phyloP scores from a whole-genome alignment of 2,888 invertebrate genomes.

The Barypeithes pellucidus region DNA sequence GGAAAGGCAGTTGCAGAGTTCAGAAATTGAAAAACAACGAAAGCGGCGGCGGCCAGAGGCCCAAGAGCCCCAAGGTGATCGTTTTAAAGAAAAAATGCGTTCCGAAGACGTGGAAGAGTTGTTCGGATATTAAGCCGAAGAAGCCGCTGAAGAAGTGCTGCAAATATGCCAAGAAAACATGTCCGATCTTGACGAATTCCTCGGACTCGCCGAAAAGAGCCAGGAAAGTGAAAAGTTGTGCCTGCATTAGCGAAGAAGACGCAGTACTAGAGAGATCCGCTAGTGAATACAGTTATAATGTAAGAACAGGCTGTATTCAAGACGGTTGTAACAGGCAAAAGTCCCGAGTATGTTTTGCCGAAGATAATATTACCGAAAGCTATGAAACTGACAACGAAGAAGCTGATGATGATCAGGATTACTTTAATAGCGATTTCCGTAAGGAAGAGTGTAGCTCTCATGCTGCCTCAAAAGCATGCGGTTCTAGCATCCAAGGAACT shows the following conservation, averaged over 20 bases:
- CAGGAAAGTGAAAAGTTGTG: conserved; percentile 67
- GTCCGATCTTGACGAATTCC: conserved; percentile 65
- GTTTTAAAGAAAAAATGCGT: conserved; percentile 63
- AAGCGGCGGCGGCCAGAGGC: conserved; percentile 56
- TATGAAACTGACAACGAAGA: not conserved
- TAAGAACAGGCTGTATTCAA: not conserved
- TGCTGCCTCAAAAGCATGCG: not conserved
- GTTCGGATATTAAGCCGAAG: conserved; percentile 68
- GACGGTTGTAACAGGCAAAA: conserved; percentile 14
- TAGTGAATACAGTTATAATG: not conserved
- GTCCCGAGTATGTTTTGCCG: conserved; percentile 34
- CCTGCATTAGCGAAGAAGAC: conserved; percentile 60
- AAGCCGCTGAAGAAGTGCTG: conserved; percentile 68
- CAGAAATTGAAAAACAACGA: conserved; percentile 55
- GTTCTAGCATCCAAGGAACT: conserved; percentile 15
- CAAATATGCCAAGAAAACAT: conserved; percentile 67
- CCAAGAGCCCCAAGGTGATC: conserved; percentile 63
- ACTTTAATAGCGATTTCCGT: conserved; percentile 15
- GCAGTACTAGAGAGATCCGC: conserved; percentile 23
- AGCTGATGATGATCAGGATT: conserved; percentile 19
- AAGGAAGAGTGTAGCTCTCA: not conserved
- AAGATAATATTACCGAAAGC: conserved; percentile 20
- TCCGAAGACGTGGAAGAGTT: conserved; percentile 69
- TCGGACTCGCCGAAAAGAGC: conserved; percentile 59
- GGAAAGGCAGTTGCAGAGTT: conserved; percentile 61